A percentile compares a stretch with the other conserved stretches of the same genome.
Evolutionary conservation across 2,113 vertebrate species (phyloP).

Genomic region (Brachyhypopomus occidentalis): DNA sequence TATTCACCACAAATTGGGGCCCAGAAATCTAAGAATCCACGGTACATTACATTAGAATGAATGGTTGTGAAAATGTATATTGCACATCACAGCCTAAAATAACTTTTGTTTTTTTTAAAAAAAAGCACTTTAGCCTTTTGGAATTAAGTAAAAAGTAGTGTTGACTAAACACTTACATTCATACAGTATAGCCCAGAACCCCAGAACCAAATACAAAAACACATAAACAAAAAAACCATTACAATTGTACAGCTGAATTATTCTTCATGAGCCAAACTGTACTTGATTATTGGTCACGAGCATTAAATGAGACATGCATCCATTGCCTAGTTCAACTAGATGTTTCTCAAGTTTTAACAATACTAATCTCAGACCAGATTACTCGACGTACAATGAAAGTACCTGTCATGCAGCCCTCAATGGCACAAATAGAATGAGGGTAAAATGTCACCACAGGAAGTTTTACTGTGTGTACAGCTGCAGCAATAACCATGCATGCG

Average conservation of each 20-base stretch:
- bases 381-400: constrained; percentile 3
- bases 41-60: not conserved
- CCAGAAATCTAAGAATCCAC: not conserved
- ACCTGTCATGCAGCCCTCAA: not conserved
- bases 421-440: not conserved
- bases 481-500: not conserved
- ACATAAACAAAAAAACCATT: not conserved
- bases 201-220: not conserved
- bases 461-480: not conserved
- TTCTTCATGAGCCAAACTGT: no score
- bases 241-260: no score
- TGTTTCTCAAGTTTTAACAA: not conserved
- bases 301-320: not conserved
- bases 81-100: not conserved
- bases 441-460: not conserved
- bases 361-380: not conserved
- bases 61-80: not conserved
- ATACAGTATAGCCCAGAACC: not conserved
- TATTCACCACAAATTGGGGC: not conserved
- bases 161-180: not conserved
- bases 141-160: constrained; percentile 13
- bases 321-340: not conserved
- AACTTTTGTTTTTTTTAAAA: no score
- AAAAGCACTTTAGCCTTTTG: no score
- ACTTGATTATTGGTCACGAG: not conserved